Conservation (phyloP, 2,113 vertebrate species). For the Poeciliopsis retropinna region DNA sequence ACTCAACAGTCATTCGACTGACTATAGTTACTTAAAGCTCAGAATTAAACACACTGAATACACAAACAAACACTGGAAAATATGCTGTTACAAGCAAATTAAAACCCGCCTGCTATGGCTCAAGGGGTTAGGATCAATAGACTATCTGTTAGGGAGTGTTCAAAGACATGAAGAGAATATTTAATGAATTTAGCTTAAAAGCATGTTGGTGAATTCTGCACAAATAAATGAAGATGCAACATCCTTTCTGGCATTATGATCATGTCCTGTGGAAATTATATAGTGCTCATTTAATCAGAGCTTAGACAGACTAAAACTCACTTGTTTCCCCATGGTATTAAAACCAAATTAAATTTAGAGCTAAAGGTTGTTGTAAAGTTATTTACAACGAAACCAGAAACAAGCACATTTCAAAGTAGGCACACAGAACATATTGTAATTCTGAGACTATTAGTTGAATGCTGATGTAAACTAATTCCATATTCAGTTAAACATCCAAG, state of each 20-base stretch:
- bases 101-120: slow-evolving; percentile 5
- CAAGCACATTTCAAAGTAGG: slow-evolving; percentile 4
- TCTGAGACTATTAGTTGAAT: slow-evolving; percentile 18
- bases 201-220: slow-evolving; percentile 10
- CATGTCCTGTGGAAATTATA: slow-evolving; percentile 7
- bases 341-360: slow-evolving; percentile 42
- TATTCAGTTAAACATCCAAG: slow-evolving; percentile 29
- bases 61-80: not conserved
- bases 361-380: slow-evolving; percentile 25
- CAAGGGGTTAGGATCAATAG: slow-evolving; percentile 1
- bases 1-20: not conserved
- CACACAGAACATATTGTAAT: slow-evolving; percentile 13
- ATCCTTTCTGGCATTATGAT: slow-evolving; percentile 6
- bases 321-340: slow-evolving; percentile 29
- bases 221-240: slow-evolving; percentile 25
- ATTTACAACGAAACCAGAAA: slow-evolving; percentile 20
- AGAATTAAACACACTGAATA: not conserved
- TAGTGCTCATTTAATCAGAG: slow-evolving; percentile 16
- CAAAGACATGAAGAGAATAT: slow-evolving; percentile 1
- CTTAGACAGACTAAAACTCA: slow-evolving; percentile 10
- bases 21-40: not conserved
- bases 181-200: slow-evolving; percentile 12
- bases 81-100: slow-evolving; percentile 2
- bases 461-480: slow-evolving; percentile 23
- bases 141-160: slow-evolving; percentile 4